Percentiles rank a stretch among this genome's conserved stretches.
Evolutionary conservation across 1,140 invertebrate species (phyloP).

Genomic region (Drosophila burlai): DNA sequence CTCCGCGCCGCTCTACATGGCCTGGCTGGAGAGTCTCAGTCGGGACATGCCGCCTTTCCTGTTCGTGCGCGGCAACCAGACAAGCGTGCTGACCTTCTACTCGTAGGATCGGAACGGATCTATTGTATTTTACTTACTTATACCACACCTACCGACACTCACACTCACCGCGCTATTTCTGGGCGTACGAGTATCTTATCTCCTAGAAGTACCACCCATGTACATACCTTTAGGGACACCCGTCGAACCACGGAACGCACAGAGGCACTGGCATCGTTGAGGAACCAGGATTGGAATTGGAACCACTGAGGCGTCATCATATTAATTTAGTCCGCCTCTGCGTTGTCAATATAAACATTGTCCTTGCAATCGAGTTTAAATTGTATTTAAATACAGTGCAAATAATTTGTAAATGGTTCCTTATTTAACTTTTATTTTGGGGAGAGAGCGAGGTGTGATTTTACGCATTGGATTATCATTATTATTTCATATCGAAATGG

Average conservation of each 20-base stretch:
- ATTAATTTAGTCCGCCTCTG: slow-evolving; percentile 3
- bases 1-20: slow-evolving; percentile 95
- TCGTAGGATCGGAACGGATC: slow-evolving; percentile 88
- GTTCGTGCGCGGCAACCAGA: slow-evolving; percentile 97
- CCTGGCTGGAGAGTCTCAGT: slow-evolving; percentile 97
- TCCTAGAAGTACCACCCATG: slow-evolving; percentile 73
- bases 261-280: slow-evolving; percentile 39
- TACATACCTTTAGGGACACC: slow-evolving; percentile 66
- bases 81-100: slow-evolving; percentile 98
- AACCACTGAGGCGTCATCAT: not conserved
- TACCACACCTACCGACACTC: slow-evolving; percentile 41
- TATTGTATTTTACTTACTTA: slow-evolving; percentile 51
- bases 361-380: slow-evolving; percentile 44
- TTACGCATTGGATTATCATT: not conserved
- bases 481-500: not conserved
- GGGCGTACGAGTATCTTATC: slow-evolving; percentile 61
- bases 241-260: slow-evolving; percentile 36
- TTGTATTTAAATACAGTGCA: slow-evolving; percentile 50
- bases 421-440: not conserved
- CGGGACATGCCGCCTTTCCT: slow-evolving; percentile 95
- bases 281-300: not conserved
- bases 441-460: not conserved
- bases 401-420: slow-evolving; percentile 28
- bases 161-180: slow-evolving; percentile 39
- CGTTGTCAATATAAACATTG: slow-evolving; percentile 26